Evolutionary conservation across 2,888 invertebrate genomes (phyloP), one percentile per base, ranked within the genome.

Genomic region (Lycaena phlaeas): DNA sequence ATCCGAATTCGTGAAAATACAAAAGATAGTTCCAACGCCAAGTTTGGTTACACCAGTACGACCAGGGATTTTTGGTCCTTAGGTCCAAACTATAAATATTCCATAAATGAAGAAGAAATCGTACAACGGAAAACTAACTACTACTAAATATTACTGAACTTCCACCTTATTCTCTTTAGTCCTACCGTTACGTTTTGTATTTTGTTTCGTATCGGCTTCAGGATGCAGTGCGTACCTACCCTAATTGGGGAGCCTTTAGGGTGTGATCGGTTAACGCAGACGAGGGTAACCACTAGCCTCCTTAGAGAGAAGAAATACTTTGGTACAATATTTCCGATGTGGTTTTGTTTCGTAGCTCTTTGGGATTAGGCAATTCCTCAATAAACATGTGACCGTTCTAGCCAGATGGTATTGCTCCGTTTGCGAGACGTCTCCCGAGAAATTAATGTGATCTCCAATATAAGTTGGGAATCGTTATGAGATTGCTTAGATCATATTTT

Each of bases 271-370:
- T 78, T 78, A 73, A 71, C 74, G 69, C 73, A 74, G 78, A 81
- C 78, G 71, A 81, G 81, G 81, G 81, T 74, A 72, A 70, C 69
- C 68, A 72, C 72, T 70, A 68, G 61, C 64, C 74, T 76, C 79
- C 78, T 78, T 64, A 56, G 77, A 77, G 78, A 76, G 76, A 79
- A 77, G 79, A 78, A 81, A 81, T 81, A 81, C 74, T 79, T 78
- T 73, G 76, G 75, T 78, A 76, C 73, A 77, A 77, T 75, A 77
- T 78, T 77, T 75, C 77, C 75, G 65, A 72, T 79, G 81, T 69
- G 79, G 78, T 81, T 78, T 81, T 79, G 81, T 81, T 84, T 75
- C 78, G 79, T 84, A 75, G 76, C 75, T 79, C 78, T 79, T 78
- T 63, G 70, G 75, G 78, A 82, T 84, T 78, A 81, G 70, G 72